These are phyloP conservation scores for Cantharis rufa DNA, from an alignment of 2,888 invertebrate genomes.

Conservation along the genomic window DNA sequence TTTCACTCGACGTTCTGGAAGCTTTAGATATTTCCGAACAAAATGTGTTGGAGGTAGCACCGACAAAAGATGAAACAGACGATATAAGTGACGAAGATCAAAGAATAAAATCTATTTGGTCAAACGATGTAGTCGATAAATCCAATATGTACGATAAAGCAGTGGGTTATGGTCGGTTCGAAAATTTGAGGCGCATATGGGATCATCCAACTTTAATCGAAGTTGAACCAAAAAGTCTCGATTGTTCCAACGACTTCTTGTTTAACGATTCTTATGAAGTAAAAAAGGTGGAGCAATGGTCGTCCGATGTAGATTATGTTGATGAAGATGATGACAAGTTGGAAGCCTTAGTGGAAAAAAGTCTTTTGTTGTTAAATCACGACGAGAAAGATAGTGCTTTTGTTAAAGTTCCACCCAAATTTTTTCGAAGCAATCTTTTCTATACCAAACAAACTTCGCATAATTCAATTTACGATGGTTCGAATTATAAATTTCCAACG, in stretches of 20 bases:
- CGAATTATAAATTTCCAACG: neutral
- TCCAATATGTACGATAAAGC: neutral
- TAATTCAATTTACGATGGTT: conserved; percentile 17
- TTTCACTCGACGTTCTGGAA: neutral
- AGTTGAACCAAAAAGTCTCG: neutral
- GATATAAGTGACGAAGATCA: neutral
- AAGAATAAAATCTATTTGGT: neutral
- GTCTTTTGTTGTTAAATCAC: conserved; percentile 64
- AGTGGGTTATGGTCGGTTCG: neutral
- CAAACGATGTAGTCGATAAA: neutral
- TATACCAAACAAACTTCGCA: neutral
- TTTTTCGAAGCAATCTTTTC: conserved; percentile 26
- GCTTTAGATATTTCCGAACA: neutral
- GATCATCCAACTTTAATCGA: neutral
- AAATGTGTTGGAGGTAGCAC: neutral
- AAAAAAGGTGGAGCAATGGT: conserved; percentile 34
- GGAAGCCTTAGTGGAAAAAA: conserved; percentile 34
- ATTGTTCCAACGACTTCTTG: neutral
- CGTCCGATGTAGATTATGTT: conserved; percentile 37
- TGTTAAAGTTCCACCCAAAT: conserved; percentile 61
- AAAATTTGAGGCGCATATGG: neutral
- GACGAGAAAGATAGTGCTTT: conserved; percentile 66
- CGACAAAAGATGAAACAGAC: neutral
- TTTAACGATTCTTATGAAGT: neutral
- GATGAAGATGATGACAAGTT: conserved; percentile 44